phyloP scores from a whole-genome alignment of 2,797 vertebrate genomes.

The Pseudotriccus pelzelni region DNA sequence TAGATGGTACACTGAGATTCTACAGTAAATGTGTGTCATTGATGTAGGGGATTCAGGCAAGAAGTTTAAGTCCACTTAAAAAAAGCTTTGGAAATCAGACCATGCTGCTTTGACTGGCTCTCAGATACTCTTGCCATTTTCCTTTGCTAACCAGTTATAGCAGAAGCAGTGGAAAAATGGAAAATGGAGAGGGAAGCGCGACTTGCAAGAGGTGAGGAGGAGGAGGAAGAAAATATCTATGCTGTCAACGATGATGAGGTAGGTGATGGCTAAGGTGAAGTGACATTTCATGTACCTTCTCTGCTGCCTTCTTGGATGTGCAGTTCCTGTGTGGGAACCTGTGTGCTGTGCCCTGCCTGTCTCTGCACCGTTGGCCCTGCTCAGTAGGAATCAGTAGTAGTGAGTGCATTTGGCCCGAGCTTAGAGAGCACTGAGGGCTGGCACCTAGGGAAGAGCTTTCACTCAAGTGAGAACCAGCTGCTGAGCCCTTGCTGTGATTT shows the following conservation, averaged over 20 bases:
- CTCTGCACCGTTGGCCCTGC: background rate
- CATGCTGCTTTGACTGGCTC: background rate
- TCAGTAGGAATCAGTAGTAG: background rate
- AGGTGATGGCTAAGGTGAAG: background rate
- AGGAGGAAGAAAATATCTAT: slow-evolving; percentile 92
- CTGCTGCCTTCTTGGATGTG: rapidly evolving
- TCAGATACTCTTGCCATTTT: background rate
- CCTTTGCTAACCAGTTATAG: slow-evolving; percentile 76
- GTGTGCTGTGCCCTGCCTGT: background rate
- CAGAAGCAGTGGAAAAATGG: slow-evolving; percentile 88
- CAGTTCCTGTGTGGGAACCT: background rate
- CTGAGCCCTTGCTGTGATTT: background rate
- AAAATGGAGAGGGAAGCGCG: slow-evolving; percentile 83
- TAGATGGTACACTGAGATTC: background rate
- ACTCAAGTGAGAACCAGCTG: background rate
- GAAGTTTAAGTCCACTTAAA: background rate
- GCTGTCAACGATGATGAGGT: slow-evolving; percentile 86
- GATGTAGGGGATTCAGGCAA: background rate
- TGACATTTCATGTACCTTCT: background rate
- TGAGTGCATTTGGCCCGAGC: background rate
- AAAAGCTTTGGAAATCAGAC: background rate
- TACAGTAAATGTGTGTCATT: background rate
- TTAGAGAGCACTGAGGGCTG: background rate
- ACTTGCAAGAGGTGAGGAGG: slow-evolving; percentile 78
- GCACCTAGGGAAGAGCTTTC: background rate